Conservation (phyloP, 2,888 invertebrate species). For the Amiota communis region DNA sequence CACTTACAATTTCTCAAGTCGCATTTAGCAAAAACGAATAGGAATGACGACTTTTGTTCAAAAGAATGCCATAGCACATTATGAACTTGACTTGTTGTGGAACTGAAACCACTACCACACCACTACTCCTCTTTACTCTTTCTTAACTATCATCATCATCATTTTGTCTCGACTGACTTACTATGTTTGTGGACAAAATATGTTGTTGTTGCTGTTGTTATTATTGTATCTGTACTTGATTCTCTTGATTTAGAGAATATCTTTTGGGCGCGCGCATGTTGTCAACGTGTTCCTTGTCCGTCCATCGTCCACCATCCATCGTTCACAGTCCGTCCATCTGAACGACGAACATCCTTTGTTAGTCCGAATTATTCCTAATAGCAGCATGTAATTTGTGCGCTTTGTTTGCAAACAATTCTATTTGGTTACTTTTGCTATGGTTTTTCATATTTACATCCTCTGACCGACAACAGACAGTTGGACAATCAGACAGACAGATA, state of each 20-base stretch:
- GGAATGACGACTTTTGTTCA: constrained; percentile 16
- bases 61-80: not conserved
- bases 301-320: not conserved
- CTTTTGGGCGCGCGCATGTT: constrained; percentile 15
- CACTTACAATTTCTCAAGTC: constrained; percentile 34
- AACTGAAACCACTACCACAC: not conserved
- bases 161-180: not conserved
- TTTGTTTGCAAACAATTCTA: constrained; percentile 68
- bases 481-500: no score
- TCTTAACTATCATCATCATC: not conserved
- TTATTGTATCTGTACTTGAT: not conserved
- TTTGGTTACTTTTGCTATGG: constrained; percentile 53
- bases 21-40: constrained; percentile 23
- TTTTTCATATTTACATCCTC: not conserved
- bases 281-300: constrained; percentile 21
- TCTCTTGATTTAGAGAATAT: not conserved
- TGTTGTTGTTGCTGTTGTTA: not conserved
- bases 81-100: constrained; percentile 7
- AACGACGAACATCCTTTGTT: constrained; percentile 54
- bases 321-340: constrained; percentile 56
- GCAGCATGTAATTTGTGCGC: constrained; percentile 62
- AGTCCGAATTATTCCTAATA: constrained; percentile 60
- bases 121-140: not conserved
- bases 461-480: no score
- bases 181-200: not conserved